A percentile compares a stretch with the other conserved stretches of the same genome.
Evolutionary conservation across 2,888 invertebrate genomes (phyloP).

Genomic region (Himalopsyche japonica): DNA sequence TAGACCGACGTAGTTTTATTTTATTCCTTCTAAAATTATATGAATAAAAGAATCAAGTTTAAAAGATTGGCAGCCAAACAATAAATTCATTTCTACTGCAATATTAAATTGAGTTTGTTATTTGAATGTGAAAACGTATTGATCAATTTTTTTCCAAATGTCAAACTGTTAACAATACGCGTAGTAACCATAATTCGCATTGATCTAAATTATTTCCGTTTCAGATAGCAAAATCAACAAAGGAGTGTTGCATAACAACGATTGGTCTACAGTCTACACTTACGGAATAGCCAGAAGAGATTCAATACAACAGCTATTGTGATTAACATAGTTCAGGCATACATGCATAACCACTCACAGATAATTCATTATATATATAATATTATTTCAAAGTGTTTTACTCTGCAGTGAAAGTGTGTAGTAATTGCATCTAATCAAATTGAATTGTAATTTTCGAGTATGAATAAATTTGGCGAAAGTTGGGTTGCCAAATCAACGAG

Average conservation of each 20-base stretch:
- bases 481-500: not conserved
- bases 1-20: too few relatives aligned
- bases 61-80: too few relatives aligned
- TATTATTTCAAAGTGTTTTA: not conserved
- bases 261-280: too few relatives aligned
- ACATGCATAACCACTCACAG: not conserved
- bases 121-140: too few relatives aligned
- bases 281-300: not conserved
- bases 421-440: not conserved
- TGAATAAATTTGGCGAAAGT: not conserved
- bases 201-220: not conserved
- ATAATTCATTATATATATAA: not conserved
- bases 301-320: not conserved
- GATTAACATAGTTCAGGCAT: not conserved
- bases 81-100: too few relatives aligned
- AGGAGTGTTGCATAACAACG: not conserved
- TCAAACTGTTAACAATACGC: not conserved
- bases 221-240: not conserved
- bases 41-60: too few relatives aligned
- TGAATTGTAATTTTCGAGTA: not conserved
- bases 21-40: too few relatives aligned
- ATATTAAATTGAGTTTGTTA: too few relatives aligned
- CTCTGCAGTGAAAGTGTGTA: not conserved
- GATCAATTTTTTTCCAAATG: too few relatives aligned
- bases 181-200: not conserved